Evolutionary conservation across 2,888 invertebrate genomes (phyloP).

Genomic region (Cryptocephalus moraei): DNA sequence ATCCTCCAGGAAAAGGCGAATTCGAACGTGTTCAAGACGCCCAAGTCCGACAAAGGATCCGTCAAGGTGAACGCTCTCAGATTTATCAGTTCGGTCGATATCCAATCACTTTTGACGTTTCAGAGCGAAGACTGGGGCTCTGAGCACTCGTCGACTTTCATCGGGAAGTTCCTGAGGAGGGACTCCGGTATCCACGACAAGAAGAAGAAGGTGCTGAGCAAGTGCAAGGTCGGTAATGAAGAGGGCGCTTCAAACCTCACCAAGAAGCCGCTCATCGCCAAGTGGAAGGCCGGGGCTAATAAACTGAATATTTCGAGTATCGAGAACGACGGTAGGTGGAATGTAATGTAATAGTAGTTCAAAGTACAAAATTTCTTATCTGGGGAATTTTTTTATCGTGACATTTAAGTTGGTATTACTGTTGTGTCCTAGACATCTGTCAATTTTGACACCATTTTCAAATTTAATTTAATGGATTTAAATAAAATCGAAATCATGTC

Average conservation of each 20-base stretch:
- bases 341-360: too few relatives aligned
- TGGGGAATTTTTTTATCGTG: too few relatives aligned
- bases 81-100: background rate
- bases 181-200: slow-evolving; percentile 44
- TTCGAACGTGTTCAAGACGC: slow-evolving; percentile 27
- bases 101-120: slow-evolving; percentile 6
- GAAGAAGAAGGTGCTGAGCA: slow-evolving; percentile 28
- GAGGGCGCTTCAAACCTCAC: slow-evolving; percentile 16
- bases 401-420: too few relatives aligned
- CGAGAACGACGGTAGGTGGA: slow-evolving; percentile 54
- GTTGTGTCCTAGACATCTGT: too few relatives aligned
- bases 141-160: slow-evolving; percentile 58
- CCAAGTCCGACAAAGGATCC: slow-evolving; percentile 44
- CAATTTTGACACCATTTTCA: too few relatives aligned
- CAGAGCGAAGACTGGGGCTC: slow-evolving; percentile 64
- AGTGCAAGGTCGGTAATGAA: slow-evolving; percentile 22
- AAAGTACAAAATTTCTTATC: too few relatives aligned
- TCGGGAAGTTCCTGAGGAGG: slow-evolving; percentile 53
- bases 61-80: slow-evolving; percentile 38
- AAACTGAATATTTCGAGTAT: slow-evolving; percentile 38
- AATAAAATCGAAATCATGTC: too few relatives aligned
- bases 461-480: too few relatives aligned
- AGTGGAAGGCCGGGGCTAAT: slow-evolving; percentile 59
- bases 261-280: slow-evolving; percentile 56
- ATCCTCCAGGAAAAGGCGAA: slow-evolving; percentile 56